Evolutionary conservation across 2,888 invertebrate species (phyloP).

Genomic region (Cataglyphis rosenhaueri): DNA sequence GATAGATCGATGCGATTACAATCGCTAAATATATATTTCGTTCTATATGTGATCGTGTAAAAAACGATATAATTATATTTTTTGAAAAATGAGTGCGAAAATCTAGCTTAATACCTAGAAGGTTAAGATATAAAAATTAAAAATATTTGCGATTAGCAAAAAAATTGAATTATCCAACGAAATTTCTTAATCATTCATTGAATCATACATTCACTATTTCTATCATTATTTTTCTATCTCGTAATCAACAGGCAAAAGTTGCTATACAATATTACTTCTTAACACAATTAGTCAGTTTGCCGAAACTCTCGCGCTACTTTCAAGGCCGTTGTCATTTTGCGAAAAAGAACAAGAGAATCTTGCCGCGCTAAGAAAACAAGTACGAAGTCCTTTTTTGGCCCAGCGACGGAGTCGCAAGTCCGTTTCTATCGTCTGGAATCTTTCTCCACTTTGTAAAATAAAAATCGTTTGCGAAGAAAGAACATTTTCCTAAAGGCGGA

Average conservation of each 20-base stretch:
- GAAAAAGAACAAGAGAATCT: slow-evolving; percentile 1
- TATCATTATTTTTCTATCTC: not conserved
- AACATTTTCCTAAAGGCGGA: not conserved
- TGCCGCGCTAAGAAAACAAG: slow-evolving; percentile 32
- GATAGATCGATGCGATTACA: slow-evolving; percentile 8
- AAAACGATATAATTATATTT: not conserved
- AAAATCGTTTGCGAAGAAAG: slow-evolving; percentile 20
- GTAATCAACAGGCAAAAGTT: not conserved
- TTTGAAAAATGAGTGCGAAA: not conserved
- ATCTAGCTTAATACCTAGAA: slow-evolving; percentile 19
- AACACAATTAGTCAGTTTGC: not conserved
- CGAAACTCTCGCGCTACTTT: slow-evolving; percentile 14
- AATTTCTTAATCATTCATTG: not conserved
- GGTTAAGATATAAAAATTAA: slow-evolving; percentile 27
- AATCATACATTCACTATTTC: not conserved
- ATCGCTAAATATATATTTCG: slow-evolving; percentile 17
- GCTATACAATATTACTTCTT: not conserved
- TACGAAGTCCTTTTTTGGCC: slow-evolving; percentile 28
- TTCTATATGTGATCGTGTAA: not conserved
- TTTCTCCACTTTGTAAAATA: slow-evolving; percentile 40
- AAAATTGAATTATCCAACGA: slow-evolving; percentile 3
- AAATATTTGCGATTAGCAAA: slow-evolving; percentile 25
- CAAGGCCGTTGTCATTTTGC: slow-evolving; percentile 33
- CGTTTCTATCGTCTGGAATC: slow-evolving; percentile 37
- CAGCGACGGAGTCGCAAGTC: slow-evolving; percentile 16